A percentile compares a stretch with the other conserved stretches of the same genome.
These are phyloP conservation scores for Drosophila mimetica DNA, from an alignment of 2,888 invertebrate genomes.

Conservation along the genomic window DNA sequence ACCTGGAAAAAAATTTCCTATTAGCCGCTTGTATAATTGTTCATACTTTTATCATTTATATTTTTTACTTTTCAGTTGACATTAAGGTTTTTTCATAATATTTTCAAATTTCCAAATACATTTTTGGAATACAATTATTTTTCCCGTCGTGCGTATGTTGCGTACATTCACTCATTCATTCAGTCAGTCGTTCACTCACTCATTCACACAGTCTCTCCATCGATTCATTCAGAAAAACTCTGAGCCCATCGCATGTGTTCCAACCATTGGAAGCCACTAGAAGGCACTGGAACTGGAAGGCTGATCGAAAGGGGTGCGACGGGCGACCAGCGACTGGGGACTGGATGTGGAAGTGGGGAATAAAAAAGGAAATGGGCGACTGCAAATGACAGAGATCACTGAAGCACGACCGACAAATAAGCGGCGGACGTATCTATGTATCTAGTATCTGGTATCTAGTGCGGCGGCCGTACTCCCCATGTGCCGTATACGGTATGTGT, in stretches of 20 bases:
- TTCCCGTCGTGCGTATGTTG: background rate
- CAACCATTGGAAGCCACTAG: constrained; percentile 50
- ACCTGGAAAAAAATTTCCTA: too few relatives aligned
- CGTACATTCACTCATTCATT: constrained; percentile 16
- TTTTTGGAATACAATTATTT: background rate
- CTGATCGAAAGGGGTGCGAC: constrained; percentile 64
- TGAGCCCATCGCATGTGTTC: constrained; percentile 47
- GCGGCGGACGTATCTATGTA: constrained; percentile 58
- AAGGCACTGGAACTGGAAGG: constrained; percentile 27
- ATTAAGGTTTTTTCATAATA: too few relatives aligned
- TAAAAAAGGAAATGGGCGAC: constrained; percentile 74
- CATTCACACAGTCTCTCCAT: constrained; percentile 28
- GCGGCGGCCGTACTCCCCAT: constrained; percentile 49
- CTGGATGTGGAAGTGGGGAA: constrained; percentile 36
- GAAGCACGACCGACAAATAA: constrained; percentile 76
- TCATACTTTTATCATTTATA: too few relatives aligned
- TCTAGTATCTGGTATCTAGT: constrained; percentile 59
- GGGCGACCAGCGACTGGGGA: constrained; percentile 16
- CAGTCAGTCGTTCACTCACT: constrained; percentile 5
- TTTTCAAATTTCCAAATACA: background rate
- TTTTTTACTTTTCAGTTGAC: too few relatives aligned
- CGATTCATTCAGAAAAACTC: constrained; percentile 51
- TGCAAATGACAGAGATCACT: constrained; percentile 80
- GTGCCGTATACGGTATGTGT: constrained; percentile 11
- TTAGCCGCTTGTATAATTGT: too few relatives aligned